These are phyloP conservation scores for Parazoanthus swiftii DNA, from an alignment of 92 coral and sea anemone species.

Conservation along the genomic window DNA sequence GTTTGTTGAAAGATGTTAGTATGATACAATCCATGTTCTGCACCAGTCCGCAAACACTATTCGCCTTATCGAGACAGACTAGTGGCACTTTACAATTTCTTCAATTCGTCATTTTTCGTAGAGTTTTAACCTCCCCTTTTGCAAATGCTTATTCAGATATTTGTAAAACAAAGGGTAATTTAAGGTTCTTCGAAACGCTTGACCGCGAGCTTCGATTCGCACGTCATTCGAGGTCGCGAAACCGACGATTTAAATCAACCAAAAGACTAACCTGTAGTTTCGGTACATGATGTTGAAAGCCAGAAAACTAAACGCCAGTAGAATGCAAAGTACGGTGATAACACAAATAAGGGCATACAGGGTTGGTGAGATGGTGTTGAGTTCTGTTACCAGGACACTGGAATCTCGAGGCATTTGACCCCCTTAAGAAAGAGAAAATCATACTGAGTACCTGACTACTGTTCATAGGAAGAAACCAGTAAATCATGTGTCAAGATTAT, in stretches of 20 bases:
- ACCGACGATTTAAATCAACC: neutral
- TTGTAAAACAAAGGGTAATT: too few species aligned
- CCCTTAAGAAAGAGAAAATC: constrained; percentile 36
- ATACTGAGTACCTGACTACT: neutral
- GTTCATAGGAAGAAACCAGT: too few species aligned
- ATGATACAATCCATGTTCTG: too few species aligned
- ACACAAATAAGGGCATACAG: constrained; percentile 55
- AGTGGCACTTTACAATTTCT: neutral
- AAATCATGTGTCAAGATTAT: neutral
- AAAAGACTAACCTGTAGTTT: constrained; percentile 51
- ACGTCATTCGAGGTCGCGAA: too few species aligned
- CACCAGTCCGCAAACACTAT: too few species aligned
- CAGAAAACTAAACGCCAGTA: constrained; percentile 59
- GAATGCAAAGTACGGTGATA: constrained; percentile 48
- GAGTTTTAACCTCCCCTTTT: too few species aligned
- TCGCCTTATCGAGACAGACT: neutral
- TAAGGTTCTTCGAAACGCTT: too few species aligned
- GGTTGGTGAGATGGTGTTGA: constrained; percentile 54
- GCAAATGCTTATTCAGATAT: too few species aligned
- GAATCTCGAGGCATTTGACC: constrained; percentile 52
- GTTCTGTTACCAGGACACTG: constrained; percentile 26
- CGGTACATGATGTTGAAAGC: constrained; percentile 66
- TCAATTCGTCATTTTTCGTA: too few species aligned
- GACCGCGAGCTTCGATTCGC: too few species aligned
- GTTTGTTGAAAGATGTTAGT: too few species aligned